A percentile compares a stretch with the other conserved stretches of the same genome.
phyloP scores from a whole-genome alignment of 2,888 invertebrate genomes.

The Therioaphis trifolii region DNA sequence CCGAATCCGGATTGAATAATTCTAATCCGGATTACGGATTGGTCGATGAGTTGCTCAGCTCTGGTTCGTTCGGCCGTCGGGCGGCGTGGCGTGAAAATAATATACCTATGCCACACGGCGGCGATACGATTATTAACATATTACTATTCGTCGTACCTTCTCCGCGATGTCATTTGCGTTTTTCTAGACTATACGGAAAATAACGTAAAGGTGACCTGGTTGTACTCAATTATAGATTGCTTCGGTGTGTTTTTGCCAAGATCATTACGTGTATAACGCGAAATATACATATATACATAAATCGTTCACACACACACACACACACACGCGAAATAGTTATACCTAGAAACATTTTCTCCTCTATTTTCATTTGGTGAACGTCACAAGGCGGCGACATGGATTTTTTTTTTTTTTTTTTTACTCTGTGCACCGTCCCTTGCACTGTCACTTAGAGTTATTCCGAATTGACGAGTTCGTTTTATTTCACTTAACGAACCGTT shows the following conservation, averaged over 20 bases:
- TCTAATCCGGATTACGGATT: too few relatives aligned
- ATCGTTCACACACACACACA: too few relatives aligned
- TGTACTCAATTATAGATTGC: conserved; percentile 9
- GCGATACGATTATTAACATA: not conserved
- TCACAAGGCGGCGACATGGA: conserved; percentile 4
- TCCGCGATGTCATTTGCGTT: not conserved
- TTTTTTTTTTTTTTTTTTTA: not conserved
- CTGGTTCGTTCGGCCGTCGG: too few relatives aligned
- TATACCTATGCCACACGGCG: not conserved
- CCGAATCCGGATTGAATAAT: too few relatives aligned
- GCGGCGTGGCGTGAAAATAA: too few relatives aligned
- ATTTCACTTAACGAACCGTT: conserved; percentile 5
- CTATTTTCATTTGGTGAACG: conserved; percentile 1
- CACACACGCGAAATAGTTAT: too few relatives aligned
- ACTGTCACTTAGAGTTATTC: not conserved
- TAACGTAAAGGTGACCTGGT: not conserved
- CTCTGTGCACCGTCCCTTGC: too few relatives aligned
- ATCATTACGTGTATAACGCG: not conserved
- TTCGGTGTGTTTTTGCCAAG: conserved; percentile 8
- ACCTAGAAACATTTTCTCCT: not conserved
- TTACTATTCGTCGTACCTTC: too few relatives aligned
- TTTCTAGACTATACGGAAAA: not conserved
- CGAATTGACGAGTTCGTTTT: conserved; percentile 34
- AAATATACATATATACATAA: not conserved
- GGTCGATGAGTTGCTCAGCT: too few relatives aligned